phyloP scores from a whole-genome alignment of 2,797 vertebrate genomes.

The Otolemur crassicaudatus region DNA sequence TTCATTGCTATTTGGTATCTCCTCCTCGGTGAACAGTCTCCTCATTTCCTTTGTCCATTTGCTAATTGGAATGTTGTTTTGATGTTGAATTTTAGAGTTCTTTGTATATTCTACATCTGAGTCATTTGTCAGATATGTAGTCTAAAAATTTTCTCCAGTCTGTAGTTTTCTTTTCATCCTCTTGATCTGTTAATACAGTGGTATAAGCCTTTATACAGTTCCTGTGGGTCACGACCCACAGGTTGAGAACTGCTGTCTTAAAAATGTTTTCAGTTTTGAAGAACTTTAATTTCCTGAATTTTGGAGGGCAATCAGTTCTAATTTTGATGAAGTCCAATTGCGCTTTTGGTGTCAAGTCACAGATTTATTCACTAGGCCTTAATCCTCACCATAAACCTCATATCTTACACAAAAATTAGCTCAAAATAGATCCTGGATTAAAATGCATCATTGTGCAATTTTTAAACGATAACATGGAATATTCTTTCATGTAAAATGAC shows the following conservation, averaged over 20 bases:
- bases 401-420: background rate
- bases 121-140: background rate
- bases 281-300: background rate
- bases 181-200: background rate
- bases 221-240: too few relatives aligned
- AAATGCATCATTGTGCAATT: background rate
- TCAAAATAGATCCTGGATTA: background rate
- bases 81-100: background rate
- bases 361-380: background rate
- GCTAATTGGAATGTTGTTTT: conserved; percentile 20
- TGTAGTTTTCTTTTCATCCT: background rate
- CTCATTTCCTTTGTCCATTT: background rate
- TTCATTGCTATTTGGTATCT: background rate
- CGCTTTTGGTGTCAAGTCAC: background rate
- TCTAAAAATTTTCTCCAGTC: conserved; percentile 12
- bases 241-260: background rate
- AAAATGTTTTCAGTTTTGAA: conserved; percentile 43
- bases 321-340: conserved; percentile 7
- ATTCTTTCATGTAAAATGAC: background rate
- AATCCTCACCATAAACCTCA: background rate
- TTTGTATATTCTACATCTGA: background rate
- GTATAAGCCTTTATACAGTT: too few relatives aligned
- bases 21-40: background rate
- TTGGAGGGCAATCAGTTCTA: background rate
- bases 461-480: background rate